Base-by-base conservation (phyloP, 2,888 invertebrate species). In the Rhingia campestris region DNA sequence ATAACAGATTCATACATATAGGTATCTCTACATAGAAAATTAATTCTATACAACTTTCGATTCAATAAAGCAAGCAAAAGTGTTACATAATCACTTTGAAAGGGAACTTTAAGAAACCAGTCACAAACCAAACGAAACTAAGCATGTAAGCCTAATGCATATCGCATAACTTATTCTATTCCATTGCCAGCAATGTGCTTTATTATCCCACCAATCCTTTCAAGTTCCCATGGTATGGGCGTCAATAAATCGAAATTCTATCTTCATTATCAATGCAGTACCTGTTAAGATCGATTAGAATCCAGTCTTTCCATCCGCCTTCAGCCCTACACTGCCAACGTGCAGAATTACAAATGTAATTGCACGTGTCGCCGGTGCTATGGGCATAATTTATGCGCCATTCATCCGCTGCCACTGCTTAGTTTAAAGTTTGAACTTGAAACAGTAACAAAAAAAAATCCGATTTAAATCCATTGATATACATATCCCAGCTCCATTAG, bases 231-330 rank as follows among this genome's bases (percentile, higher is more conserved):
- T 75, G 69, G 63, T 32, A 32, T 43, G 37, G 7, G 14, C 14
- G 30, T 10, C 32, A 66, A 59, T 47, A 59, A 73, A 66, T 41
- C n/a, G 14, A 22, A 45, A 80, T 63, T n/a, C 51, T 43, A 63
- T 76, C 81, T 76, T 81, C 81, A 81, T 81, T 81, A 76, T 76
- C 76, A 39, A 81, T 81, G 81, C 81, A 70, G 59, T 76, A 66
- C 81, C 59, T 76, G 81, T 76, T 76, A 81, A 76, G 51, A 59
- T 64, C 58, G 9, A 41, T 63, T 49, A 63, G 56, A 41, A 53
- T 56, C 56, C 51, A 53, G 5, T 32, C 6, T 49, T 47, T 33
- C 30, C 35, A 12, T n/a, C 39, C 6, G 9, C 47, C 4, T 12
- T 56, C 6, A 43, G 14, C 12, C 41, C 7, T 43, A 5, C 45